A percentile compares a stretch with the other conserved stretches of the same genome.
These are phyloP conservation scores for Melanotaenia duboulayi DNA, from an alignment of 2,113 vertebrate species.

Conservation along the genomic window DNA sequence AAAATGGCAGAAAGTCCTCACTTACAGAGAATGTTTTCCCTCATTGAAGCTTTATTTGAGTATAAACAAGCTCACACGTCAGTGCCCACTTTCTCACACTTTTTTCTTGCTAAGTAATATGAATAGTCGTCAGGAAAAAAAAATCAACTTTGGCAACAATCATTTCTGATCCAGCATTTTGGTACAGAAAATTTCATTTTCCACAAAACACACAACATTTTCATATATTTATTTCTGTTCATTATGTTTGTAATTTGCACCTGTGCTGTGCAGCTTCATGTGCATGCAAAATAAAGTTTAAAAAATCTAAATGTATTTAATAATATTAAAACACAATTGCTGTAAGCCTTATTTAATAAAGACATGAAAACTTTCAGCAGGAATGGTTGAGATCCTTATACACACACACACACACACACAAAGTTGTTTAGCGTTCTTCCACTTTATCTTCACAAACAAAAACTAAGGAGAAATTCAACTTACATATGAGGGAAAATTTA, in stretches of 20 bases:
- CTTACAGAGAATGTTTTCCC: background rate
- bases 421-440: background rate
- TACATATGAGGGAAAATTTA: background rate
- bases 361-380: background rate
- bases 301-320: conserved; percentile 18
- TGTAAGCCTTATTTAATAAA: conserved; percentile 38
- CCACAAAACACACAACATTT: background rate
- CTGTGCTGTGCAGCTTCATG: conserved; percentile 26
- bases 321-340: background rate
- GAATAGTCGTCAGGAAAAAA: background rate
- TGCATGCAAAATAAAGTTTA: conserved; percentile 20
- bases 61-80: background rate
- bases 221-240: background rate
- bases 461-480: background rate
- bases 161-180: conserved; percentile 3
- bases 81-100: background rate
- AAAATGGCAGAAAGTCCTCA: background rate
- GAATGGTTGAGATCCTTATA: background rate
- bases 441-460: background rate
- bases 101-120: background rate
- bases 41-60: background rate
- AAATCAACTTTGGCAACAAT: background rate
- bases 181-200: background rate
- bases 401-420: no score
- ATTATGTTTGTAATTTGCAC: background rate